phyloP scores from a whole-genome alignment of 2,113 vertebrate species.

The Motacilla tschutschensis region DNA sequence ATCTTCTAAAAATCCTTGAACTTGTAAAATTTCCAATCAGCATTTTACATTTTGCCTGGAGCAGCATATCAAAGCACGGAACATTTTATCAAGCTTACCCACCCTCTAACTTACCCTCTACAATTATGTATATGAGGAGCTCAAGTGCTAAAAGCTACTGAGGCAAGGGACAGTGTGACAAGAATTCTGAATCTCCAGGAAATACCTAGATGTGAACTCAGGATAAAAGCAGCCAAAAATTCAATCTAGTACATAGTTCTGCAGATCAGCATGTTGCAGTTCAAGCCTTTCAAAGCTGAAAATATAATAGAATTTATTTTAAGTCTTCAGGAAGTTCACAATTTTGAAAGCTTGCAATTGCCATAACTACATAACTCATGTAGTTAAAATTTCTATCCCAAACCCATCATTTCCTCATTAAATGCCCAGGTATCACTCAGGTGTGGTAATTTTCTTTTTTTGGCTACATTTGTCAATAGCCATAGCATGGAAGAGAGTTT shows the following conservation, averaged over 20 bases:
- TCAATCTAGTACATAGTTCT: not conserved
- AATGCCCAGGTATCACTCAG: not conserved
- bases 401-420: not conserved
- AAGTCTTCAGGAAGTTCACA: not conserved
- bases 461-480: not conserved
- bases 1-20: constrained; percentile 55
- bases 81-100: constrained; percentile 35
- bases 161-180: not conserved
- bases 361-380: not conserved
- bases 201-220: not conserved
- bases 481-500: not conserved
- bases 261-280: not conserved
- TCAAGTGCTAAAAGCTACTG: not conserved
- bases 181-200: constrained; percentile 22
- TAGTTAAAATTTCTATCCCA: not conserved
- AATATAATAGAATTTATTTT: not conserved
- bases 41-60: constrained; percentile 32
- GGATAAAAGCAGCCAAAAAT: constrained; percentile 5
- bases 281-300: not conserved
- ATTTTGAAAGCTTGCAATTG: not conserved
- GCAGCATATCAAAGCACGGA: constrained; percentile 34
- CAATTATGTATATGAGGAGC: not conserved
- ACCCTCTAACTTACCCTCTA: constrained; percentile 12
- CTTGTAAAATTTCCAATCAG: constrained; percentile 37
- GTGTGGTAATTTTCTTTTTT: not conserved